phyloP scores from a whole-genome alignment of 2,113 vertebrate genomes.

The Alligator sinensis region DNA sequence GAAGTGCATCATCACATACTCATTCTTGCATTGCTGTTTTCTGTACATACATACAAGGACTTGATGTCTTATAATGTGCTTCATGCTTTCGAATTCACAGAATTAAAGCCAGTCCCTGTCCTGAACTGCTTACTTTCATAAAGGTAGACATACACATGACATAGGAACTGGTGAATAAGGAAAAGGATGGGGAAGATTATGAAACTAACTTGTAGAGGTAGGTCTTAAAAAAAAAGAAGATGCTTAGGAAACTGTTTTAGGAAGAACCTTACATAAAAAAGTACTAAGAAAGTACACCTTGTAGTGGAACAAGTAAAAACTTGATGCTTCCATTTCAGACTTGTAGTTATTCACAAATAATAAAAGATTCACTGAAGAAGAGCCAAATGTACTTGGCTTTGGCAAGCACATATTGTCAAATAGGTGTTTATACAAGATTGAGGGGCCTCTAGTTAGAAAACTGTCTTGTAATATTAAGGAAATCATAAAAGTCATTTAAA shows the following conservation, averaged over 20 bases:
- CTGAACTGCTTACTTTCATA: background rate
- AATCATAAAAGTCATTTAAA: background rate
- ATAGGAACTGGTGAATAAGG: background rate
- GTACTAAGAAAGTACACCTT: background rate
- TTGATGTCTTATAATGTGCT: background rate
- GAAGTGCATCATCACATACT: background rate
- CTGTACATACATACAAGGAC: background rate
- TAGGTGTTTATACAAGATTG: background rate
- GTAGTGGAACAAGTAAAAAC: background rate
- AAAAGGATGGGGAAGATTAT: background rate
- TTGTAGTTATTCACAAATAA: background rate
- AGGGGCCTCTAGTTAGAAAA: background rate
- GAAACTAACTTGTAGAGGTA: background rate
- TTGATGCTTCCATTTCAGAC: background rate
- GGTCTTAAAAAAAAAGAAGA: background rate
- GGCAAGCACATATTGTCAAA: background rate
- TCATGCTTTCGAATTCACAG: background rate
- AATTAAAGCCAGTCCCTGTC: background rate
- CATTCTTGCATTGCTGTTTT: background rate
- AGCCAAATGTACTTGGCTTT: background rate
- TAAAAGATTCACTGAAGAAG: slow-evolving; percentile 11
- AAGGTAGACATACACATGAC: background rate
- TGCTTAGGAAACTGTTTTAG: background rate
- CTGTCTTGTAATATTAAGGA: background rate
- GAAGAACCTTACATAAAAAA: background rate